Conservation (phyloP, 2,113 vertebrate genomes). For the Cyphomyrus plagiostoma region DNA sequence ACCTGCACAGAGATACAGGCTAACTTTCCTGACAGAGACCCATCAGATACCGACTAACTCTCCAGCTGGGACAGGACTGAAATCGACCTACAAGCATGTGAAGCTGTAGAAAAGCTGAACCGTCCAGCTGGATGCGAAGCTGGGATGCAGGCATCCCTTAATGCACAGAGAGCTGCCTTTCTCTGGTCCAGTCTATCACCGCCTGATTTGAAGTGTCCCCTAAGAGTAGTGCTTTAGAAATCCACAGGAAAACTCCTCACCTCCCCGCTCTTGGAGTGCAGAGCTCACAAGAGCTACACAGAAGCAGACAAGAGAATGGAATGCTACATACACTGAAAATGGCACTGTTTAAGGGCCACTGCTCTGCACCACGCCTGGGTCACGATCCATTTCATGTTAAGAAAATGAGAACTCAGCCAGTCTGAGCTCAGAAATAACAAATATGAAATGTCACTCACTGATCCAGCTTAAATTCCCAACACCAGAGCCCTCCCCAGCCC, state of each 20-base stretch:
- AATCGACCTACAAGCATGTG: not conserved
- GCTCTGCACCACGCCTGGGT: not conserved
- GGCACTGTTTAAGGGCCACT: not conserved
- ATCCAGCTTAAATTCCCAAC: not conserved
- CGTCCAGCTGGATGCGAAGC: not conserved
- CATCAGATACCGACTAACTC: not conserved
- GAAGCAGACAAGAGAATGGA: not conserved
- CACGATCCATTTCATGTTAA: not conserved
- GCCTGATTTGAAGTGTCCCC: not conserved
- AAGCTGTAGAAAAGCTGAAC: not conserved
- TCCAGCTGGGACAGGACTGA: not conserved
- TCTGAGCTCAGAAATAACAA: not conserved
- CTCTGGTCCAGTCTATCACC: not conserved
- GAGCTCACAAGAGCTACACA: not conserved
- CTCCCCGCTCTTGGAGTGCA: not conserved
- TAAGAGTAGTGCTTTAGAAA: not conserved
- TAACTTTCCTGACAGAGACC: not conserved
- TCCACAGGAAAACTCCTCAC: not conserved
- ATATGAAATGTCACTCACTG: not conserved
- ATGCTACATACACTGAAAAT: not conserved
- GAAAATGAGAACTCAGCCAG: not conserved
- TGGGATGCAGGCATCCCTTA: not conserved
- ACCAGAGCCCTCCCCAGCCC: not conserved
- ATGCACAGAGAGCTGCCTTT: not conserved
- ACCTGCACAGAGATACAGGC: not conserved